These are phyloP conservation scores for Hipposideros armiger DNA, from an alignment of 2,113 vertebrate species.

Conservation along the genomic window DNA sequence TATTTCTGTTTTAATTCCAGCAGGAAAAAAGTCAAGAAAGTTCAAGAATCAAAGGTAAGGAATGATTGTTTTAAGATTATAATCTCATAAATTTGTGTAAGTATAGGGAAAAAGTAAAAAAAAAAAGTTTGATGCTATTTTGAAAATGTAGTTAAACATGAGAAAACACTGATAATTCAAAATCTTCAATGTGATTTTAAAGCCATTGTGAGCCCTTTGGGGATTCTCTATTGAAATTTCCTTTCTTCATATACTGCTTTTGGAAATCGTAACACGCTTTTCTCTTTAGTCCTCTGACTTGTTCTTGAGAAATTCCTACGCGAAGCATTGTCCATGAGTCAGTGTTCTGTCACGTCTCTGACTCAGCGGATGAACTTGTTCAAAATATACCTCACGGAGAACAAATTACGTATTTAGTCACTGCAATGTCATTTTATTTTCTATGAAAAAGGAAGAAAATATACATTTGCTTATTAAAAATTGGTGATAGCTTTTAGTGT, in stretches of 20 bases:
- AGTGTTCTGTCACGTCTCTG: neutral
- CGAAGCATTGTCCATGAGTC: neutral
- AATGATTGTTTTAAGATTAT: slow-evolving; percentile 64
- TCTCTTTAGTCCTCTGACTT: neutral
- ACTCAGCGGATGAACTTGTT: neutral
- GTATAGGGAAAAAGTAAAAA: neutral
- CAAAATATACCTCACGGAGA: neutral
- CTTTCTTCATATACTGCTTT: neutral
- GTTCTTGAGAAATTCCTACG: neutral
- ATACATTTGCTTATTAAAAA: neutral
- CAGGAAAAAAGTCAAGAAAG: slow-evolving; percentile 88
- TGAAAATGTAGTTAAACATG: neutral
- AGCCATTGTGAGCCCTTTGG: neutral
- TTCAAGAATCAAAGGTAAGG: slow-evolving; percentile 89
- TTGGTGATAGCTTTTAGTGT: neutral
- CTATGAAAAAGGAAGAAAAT: neutral
- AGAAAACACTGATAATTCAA: neutral
- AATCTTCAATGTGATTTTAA: slow-evolving; percentile 23
- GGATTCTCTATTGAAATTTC: neutral
- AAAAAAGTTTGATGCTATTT: neutral
- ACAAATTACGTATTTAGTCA: neutral
- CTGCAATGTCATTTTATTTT: neutral
- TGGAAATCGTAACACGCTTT: neutral
- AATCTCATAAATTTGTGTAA: slow-evolving; percentile 13
- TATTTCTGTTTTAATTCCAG: slow-evolving; percentile 88